phyloP scores from a whole-genome alignment of 1,140 invertebrate species.

The Conus betulinus region DNA sequence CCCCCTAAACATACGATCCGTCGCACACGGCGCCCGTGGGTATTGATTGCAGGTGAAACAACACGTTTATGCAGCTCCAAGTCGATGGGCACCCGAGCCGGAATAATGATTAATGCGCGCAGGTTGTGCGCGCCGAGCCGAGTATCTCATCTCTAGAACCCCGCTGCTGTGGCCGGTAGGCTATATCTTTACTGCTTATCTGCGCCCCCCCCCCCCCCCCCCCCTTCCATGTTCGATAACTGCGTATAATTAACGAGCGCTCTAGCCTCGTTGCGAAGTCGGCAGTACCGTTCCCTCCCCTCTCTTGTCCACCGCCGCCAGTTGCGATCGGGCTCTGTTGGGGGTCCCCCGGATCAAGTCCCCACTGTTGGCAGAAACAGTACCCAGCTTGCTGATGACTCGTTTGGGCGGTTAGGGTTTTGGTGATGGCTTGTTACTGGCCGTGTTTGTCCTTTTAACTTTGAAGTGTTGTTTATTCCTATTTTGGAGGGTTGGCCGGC shows the following conservation, averaged over 20 bases:
- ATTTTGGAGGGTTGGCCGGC: too few species aligned
- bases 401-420: background rate
- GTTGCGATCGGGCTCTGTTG: too few species aligned
- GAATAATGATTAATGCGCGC: background rate
- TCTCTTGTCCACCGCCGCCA: background rate
- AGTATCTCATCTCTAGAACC: background rate
- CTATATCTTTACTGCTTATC: background rate
- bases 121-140: background rate
- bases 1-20: background rate
- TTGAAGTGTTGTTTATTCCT: too few species aligned
- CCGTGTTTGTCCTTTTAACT: too few species aligned
- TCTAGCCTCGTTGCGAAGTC: background rate
- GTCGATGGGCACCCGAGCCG: background rate
- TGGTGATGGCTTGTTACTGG: too few species aligned
- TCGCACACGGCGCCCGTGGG: background rate
- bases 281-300: background rate
- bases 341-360: background rate
- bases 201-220: too few species aligned
- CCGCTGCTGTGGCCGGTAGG: background rate
- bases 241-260: background rate
- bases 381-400: too few species aligned
- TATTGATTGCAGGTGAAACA: constrained; percentile 2
- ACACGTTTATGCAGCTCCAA: background rate
- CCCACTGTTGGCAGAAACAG: too few species aligned
- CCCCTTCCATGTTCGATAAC: background rate